These are phyloP conservation scores for Trichosurus vulpecula DNA, from an alignment of 2,797 vertebrate species.

Conservation along the genomic window DNA sequence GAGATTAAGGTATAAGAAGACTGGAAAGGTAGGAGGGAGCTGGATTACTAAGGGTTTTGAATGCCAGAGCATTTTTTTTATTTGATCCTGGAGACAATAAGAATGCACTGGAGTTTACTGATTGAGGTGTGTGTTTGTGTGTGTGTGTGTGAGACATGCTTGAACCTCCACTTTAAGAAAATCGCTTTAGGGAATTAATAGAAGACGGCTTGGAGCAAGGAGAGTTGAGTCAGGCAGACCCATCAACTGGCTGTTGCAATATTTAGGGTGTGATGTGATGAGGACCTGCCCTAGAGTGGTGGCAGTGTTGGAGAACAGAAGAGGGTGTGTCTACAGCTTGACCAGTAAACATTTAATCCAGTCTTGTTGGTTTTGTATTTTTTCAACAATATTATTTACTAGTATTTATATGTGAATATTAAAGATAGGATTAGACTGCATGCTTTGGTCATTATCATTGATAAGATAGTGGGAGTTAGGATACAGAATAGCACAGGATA, in stretches of 20 bases:
- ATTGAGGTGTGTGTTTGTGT: neutral
- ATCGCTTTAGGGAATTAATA: neutral
- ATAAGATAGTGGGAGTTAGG: neutral
- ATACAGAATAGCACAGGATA: neutral
- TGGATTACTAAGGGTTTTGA: neutral
- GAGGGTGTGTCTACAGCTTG: neutral
- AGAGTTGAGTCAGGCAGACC: neutral
- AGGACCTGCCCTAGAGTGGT: neutral
- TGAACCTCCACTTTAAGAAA: neutral
- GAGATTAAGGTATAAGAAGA: neutral
- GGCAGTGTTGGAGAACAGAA: neutral
- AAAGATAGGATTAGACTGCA: neutral
- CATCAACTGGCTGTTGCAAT: neutral
- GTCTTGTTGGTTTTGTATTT: neutral
- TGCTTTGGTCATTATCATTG: neutral
- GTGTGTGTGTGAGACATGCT: neutral
- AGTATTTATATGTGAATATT: neutral
- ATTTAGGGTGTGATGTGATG: neutral
- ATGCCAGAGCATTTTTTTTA: neutral
- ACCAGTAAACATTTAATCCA: neutral
- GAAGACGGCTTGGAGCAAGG: neutral
- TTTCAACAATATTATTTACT: neutral
- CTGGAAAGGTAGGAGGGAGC: neutral
- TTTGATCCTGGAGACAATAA: neutral
- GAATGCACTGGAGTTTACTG: neutral